Base-by-base conservation (phyloP, 2,888 invertebrate genomes). In the Stenolophus ochropezus region DNA sequence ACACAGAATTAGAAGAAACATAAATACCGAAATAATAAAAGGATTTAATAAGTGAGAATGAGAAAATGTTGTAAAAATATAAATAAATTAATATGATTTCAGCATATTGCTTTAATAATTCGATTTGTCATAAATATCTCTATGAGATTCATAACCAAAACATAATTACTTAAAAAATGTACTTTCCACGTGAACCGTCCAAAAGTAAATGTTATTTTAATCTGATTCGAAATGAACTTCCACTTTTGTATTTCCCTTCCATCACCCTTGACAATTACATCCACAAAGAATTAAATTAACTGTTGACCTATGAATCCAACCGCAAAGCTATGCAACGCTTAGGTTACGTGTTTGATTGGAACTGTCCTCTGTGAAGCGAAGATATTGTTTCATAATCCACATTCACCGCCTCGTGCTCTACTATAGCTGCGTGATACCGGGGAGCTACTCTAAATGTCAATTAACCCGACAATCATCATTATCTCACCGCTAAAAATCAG, bases 381-480 rank as follows among this genome's bases (percentile, higher is more conserved):
- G 47, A 73, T 53, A 75, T 75, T 53, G 53, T 75, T 75, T 75
- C 75, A 75, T 27, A 75, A 75, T 75, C 53, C 27, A 56, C 75
- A 75, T 75, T 75, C 75, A 53, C 75, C 53, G 23, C 75, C 49
- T 11, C 33, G 33, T 42, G 33, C 33, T 42, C 33, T 42, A 42
- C 42, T 49, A 73, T 73, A 49, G 23, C 75, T 51, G 75, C 75
- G 53, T 53, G 75, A 56, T 75, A 75, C 77, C 21, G 33, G 42
- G 16, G 42, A 77, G 42, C 58, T 77, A n/a, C n/a, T n/a, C n/a
- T n/a, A 77, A 77, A 77, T 77, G 77, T 77, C 77, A 77, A 77
- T 77, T 77, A 77, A 77, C 77, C 61, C 61, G 61, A 77, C 77
- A 77, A 77, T 77, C 77, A 77, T 77, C 65, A 77, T 77, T 77